A percentile compares a stretch with the other conserved stretches of the same genome.
phyloP scores from a whole-genome alignment of 2,797 vertebrate species.

The Manis crassicaudata region DNA sequence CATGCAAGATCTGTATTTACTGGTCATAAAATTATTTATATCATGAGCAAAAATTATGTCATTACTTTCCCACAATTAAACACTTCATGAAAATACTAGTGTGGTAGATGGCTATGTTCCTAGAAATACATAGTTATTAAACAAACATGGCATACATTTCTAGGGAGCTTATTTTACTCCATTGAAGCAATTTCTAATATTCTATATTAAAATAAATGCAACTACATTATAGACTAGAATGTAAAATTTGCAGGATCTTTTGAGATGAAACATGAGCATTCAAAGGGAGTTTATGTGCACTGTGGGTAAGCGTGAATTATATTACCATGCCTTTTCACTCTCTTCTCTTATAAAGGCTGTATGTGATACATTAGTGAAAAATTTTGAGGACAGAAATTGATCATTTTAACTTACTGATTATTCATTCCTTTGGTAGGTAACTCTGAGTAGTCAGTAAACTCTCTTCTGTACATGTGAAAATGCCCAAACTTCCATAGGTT shows the following conservation, averaged over 20 bases:
- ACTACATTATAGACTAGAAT: not conserved
- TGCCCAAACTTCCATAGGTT: not conserved
- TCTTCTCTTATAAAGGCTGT: not conserved
- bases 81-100: not conserved
- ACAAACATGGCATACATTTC: not conserved
- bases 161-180: not conserved
- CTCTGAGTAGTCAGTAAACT: not conserved
- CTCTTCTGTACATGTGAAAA: not conserved
- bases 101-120: not conserved
- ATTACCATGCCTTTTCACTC: not conserved
- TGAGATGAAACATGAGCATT: not conserved
- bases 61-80: not conserved
- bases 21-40: not conserved
- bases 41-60: not conserved
- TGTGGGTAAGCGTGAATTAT: not conserved
- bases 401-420: not conserved
- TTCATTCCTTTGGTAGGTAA: not conserved
- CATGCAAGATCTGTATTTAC: not conserved
- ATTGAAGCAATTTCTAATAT: not conserved
- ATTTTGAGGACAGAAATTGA: not conserved
- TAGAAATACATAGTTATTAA: not conserved
- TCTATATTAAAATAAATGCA: constrained; percentile 6
- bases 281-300: not conserved
- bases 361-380: not conserved
- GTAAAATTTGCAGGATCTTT: not conserved